Conservation (phyloP, 1,140 invertebrate species). For the Monomorium pharaonis region DNA sequence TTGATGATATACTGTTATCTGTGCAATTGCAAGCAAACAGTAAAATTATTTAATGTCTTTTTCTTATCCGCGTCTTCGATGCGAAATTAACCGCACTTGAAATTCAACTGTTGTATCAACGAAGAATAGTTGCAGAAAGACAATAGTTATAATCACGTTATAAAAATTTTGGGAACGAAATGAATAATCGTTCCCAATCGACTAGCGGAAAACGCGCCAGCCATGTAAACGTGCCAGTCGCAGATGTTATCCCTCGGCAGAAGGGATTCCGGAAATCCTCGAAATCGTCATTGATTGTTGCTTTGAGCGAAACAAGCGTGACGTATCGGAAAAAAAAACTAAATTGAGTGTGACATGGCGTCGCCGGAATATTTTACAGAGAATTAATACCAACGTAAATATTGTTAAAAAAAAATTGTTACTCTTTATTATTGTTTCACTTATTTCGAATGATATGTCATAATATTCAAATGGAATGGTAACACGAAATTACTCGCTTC, state of each 20-base stretch:
- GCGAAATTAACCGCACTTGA: not conserved
- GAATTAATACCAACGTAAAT: not conserved
- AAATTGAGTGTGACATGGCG: slow-evolving; percentile 22
- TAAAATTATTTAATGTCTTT: not conserved
- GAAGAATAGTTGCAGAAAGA: not conserved
- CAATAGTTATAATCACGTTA: not conserved
- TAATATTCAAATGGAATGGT: not conserved
- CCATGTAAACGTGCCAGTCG: slow-evolving; percentile 35
- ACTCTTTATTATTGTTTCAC: not conserved
- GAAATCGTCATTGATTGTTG: slow-evolving; percentile 31
- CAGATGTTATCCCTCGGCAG: slow-evolving; percentile 47
- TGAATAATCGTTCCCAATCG: slow-evolving; percentile 46
- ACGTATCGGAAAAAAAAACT: slow-evolving; percentile 44
- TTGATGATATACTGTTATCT: not conserved
- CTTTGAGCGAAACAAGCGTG: slow-evolving; percentile 30
- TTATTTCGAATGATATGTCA: not conserved
- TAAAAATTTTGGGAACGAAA: slow-evolving; percentile 34
- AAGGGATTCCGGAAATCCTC: slow-evolving; percentile 43
- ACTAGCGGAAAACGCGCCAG: slow-evolving; percentile 23
- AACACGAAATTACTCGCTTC: not conserved
- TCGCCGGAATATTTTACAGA: slow-evolving; percentile 10
- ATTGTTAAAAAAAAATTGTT: not conserved
- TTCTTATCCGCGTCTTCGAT: not conserved
- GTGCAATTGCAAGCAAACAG: not conserved
- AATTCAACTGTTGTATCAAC: not conserved